Conservation (phyloP, 2,888 invertebrate species). For the Abscondita cerata region DNA sequence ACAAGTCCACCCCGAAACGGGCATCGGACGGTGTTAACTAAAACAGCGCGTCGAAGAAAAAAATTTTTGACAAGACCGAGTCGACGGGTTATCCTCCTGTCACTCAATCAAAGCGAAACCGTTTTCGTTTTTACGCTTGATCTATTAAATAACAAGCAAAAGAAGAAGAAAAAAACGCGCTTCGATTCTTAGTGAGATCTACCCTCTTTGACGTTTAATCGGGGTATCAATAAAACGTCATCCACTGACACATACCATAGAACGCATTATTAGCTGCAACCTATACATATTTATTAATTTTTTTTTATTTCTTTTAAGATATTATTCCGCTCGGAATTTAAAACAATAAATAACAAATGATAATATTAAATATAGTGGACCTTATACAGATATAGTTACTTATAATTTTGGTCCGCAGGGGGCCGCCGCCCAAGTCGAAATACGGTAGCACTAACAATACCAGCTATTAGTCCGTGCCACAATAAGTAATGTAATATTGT, state of each 20-base stretch:
- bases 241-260: conserved; percentile 29
- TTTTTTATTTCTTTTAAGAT: not conserved
- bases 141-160: too few species aligned
- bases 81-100: conserved; percentile 43
- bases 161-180: conserved; percentile 39
- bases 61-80: conserved; percentile 49
- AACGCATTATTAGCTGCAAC: conserved; percentile 27
- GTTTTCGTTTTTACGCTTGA: conserved; percentile 49
- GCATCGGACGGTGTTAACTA: conserved; percentile 25
- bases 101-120: conserved; percentile 50
- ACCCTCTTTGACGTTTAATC: conserved; percentile 12
- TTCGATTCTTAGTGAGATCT: conserved; percentile 12
- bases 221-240: conserved; percentile 28
- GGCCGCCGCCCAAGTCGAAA: conserved; percentile 57
- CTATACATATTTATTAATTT: conserved; percentile 31
- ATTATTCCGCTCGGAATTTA: conserved; percentile 26
- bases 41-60: conserved; percentile 16
- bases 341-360: conserved; percentile 41
- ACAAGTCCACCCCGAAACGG: conserved; percentile 37
- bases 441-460: conserved; percentile 57
- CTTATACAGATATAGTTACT: conserved; percentile 49
- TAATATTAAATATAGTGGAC: conserved; percentile 54
- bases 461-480: conserved; percentile 46
- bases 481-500: conserved; percentile 49
- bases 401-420: conserved; percentile 46